Conservation (phyloP, 2,888 invertebrate species). For the Fissipunctia ypsillon region DNA sequence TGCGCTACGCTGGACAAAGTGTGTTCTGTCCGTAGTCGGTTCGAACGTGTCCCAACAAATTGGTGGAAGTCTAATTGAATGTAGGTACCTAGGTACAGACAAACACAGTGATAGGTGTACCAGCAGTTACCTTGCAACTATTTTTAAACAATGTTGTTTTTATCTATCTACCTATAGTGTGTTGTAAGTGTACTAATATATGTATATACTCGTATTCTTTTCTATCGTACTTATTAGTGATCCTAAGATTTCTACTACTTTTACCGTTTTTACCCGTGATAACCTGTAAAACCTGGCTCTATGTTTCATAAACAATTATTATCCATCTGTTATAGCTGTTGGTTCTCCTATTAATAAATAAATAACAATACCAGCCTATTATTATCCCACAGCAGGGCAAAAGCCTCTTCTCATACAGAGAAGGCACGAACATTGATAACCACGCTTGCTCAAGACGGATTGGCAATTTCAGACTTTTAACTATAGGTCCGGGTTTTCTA, state of each 20-base stretch:
- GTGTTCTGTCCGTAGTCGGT: conserved; percentile 43
- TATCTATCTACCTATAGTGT: background rate
- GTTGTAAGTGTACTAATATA: too few relatives aligned
- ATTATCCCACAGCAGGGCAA: background rate
- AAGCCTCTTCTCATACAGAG: background rate
- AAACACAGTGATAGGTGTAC: background rate
- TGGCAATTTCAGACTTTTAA: background rate
- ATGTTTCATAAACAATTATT: too few relatives aligned
- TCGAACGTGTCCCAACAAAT: conserved; percentile 64
- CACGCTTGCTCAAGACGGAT: background rate
- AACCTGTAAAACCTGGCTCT: too few relatives aligned
- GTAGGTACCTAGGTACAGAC: conserved; percentile 45
- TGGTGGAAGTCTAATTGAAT: conserved; percentile 72
- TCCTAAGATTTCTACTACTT: too few relatives aligned
- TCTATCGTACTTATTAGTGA: too few relatives aligned
- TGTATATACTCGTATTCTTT: too few relatives aligned
- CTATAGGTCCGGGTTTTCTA: background rate
- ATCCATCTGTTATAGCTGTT: too few relatives aligned
- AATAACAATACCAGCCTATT: background rate
- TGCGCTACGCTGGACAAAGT: conserved; percentile 45
- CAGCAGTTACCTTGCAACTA: background rate
- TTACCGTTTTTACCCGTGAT: too few relatives aligned
- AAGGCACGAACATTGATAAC: background rate
- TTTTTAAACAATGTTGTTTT: background rate
- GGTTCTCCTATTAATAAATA: too few relatives aligned